A percentile compares a stretch with the other conserved stretches of the same genome.
phyloP scores from a whole-genome alignment of 2,888 invertebrate species.

The Anaspis maculata region DNA sequence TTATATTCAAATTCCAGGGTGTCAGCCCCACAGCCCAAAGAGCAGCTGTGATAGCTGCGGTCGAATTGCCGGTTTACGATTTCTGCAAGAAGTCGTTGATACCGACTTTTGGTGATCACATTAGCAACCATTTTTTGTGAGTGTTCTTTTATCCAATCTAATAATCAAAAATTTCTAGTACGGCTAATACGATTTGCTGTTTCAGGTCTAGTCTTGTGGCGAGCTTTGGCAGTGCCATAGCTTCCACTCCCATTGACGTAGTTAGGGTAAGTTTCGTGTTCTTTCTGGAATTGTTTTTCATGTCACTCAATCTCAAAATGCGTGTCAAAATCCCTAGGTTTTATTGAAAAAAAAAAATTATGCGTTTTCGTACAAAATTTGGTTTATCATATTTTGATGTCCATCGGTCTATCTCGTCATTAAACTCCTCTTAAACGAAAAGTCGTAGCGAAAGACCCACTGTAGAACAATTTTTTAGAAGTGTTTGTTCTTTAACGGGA shows the following conservation, averaged over 20 bases:
- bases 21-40: constrained; percentile 89
- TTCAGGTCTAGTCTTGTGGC: constrained; percentile 82
- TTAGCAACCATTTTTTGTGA: constrained; percentile 81
- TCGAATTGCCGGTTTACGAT: constrained; percentile 91
- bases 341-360: too few relatives aligned
- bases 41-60: constrained; percentile 87
- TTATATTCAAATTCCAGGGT: constrained; percentile 53
- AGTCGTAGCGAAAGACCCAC: too few relatives aligned
- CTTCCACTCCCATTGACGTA: constrained; percentile 91
- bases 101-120: constrained; percentile 65
- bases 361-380: too few relatives aligned
- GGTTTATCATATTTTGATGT: too few relatives aligned
- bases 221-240: constrained; percentile 85
- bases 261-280: constrained; percentile 59
- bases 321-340: too few relatives aligned
- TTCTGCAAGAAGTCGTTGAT: constrained; percentile 71
- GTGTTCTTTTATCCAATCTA: constrained; percentile 4
- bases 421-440: too few relatives aligned
- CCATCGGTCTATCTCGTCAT: too few relatives aligned
- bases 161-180: constrained; percentile 4
- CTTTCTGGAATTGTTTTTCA: too few relatives aligned
- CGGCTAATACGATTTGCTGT: constrained; percentile 20
- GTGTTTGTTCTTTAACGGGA: too few relatives aligned
- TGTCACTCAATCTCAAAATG: too few relatives aligned
- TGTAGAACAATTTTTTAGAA: too few relatives aligned